A percentile compares a stretch with the other conserved stretches of the same genome.
Conservation (phyloP, 2,888 invertebrate genomes). For the Dolomedes plantarius region DNA sequence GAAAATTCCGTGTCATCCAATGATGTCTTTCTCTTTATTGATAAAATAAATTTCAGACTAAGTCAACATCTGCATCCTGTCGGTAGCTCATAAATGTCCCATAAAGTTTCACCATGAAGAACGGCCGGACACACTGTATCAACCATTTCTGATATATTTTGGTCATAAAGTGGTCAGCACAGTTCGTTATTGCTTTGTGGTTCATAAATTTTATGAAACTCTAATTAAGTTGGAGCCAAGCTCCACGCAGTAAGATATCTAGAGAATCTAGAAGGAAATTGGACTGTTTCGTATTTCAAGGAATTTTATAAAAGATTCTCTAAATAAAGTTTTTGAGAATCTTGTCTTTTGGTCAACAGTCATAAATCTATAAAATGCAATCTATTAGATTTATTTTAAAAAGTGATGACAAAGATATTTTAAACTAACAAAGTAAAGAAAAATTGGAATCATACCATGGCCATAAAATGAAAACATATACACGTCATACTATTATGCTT, state of each 20-base stretch:
- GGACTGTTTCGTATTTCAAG: too few relatives aligned
- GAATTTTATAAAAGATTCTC: too few relatives aligned
- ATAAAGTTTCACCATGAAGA: background rate
- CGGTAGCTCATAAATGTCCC: background rate
- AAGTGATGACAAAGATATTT: too few relatives aligned
- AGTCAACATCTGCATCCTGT: conserved; percentile 16
- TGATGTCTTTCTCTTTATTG: background rate
- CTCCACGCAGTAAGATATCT: background rate
- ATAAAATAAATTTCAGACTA: background rate
- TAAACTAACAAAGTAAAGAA: too few relatives aligned
- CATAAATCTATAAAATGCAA: too few relatives aligned
- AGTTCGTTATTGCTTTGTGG: background rate
- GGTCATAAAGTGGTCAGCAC: conserved; percentile 3
- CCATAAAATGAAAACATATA: too few relatives aligned
- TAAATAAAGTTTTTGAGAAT: too few relatives aligned
- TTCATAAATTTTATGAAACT: conserved; percentile 5
- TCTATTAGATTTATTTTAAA: too few relatives aligned
- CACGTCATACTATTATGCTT: too few relatives aligned
- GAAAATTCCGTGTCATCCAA: background rate
- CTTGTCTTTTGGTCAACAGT: too few relatives aligned
- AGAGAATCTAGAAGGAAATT: too few relatives aligned
- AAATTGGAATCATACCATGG: too few relatives aligned
- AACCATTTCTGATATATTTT: background rate
- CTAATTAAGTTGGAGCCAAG: background rate
- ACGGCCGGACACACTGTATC: background rate